Conservation (phyloP, 2,113 vertebrate species). For the Platichthys flesus region DNA sequence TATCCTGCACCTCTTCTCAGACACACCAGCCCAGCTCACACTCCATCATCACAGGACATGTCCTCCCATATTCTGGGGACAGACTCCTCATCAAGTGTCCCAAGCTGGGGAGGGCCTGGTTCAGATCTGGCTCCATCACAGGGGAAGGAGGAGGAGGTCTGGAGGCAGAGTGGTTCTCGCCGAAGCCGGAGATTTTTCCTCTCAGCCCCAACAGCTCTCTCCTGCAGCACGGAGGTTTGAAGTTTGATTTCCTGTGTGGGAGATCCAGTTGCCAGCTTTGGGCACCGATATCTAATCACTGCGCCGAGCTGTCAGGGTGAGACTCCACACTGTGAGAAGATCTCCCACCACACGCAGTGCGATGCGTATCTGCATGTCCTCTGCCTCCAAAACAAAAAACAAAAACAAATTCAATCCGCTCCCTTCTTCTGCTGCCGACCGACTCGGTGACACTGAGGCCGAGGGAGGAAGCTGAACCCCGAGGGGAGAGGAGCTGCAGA, state of each 20-base stretch:
- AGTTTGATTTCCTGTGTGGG: slow-evolving; percentile 53
- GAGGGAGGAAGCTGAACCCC: slow-evolving; percentile 14
- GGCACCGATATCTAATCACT: neutral
- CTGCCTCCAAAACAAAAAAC: neutral
- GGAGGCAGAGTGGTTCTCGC: slow-evolving; percentile 22
- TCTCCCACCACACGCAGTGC: neutral
- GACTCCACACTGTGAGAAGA: slow-evolving; percentile 2
- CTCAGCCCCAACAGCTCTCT: slow-evolving; percentile 39
- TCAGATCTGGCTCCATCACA: slow-evolving; percentile 1
- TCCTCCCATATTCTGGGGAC: neutral
- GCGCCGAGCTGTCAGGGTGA: neutral
- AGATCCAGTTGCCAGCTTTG: slow-evolving; percentile 33
- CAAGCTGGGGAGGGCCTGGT: neutral
- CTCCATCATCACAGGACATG: neutral
- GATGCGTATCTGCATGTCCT: neutral
- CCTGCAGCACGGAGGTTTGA: slow-evolving; percentile 32
- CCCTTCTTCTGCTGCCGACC: neutral
- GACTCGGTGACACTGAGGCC: slow-evolving; percentile 21
- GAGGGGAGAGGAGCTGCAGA: slow-evolving; percentile 7
- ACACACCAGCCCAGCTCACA: neutral
- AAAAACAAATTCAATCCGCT: neutral
- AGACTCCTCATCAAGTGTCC: slow-evolving; percentile 1
- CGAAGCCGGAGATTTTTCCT: slow-evolving; percentile 19
- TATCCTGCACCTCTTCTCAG: neutral
- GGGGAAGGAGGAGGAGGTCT: slow-evolving; percentile 7